Conservation (phyloP, 2,797 vertebrate species). For the Trichosurus vulpecula region DNA sequence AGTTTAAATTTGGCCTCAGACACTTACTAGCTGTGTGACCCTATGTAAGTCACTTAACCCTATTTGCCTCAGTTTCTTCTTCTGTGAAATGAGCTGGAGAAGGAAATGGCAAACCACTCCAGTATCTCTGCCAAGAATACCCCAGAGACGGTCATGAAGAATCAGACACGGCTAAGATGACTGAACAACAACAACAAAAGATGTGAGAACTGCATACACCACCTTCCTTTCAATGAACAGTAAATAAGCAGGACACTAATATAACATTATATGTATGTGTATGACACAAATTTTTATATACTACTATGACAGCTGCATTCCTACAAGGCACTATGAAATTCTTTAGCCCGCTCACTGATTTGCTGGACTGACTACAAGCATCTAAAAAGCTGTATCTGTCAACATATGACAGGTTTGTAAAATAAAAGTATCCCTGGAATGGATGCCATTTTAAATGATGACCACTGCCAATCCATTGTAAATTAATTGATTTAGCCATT, state of each 20-base stretch:
- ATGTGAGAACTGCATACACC: not conserved
- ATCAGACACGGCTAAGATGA: not conserved
- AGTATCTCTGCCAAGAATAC: not conserved
- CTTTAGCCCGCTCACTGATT: not conserved
- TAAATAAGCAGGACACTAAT: not conserved
- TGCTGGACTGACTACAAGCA: not conserved
- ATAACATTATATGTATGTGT: not conserved
- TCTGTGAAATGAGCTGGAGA: not conserved
- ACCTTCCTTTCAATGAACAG: not conserved
- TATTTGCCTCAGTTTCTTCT: not conserved
- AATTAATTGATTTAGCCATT: constrained; percentile 19
- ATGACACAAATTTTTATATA: not conserved
- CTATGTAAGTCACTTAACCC: not conserved
- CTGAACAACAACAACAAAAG: not conserved
- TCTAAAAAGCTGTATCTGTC: constrained; percentile 27
- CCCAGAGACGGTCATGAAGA: not conserved
- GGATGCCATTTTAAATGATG: constrained; percentile 41
- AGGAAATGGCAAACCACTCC: not conserved
- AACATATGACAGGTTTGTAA: constrained; percentile 17
- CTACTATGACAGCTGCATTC: constrained; percentile 11
- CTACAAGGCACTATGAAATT: constrained; percentile 10
- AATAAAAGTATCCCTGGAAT: constrained; percentile 9
- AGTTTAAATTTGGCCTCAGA: not conserved
- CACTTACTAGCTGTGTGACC: not conserved
- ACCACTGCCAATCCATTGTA: constrained; percentile 19